These are phyloP conservation scores for Delphinapterus leucas DNA, from an alignment of 2,113 vertebrate genomes.

Conservation along the genomic window DNA sequence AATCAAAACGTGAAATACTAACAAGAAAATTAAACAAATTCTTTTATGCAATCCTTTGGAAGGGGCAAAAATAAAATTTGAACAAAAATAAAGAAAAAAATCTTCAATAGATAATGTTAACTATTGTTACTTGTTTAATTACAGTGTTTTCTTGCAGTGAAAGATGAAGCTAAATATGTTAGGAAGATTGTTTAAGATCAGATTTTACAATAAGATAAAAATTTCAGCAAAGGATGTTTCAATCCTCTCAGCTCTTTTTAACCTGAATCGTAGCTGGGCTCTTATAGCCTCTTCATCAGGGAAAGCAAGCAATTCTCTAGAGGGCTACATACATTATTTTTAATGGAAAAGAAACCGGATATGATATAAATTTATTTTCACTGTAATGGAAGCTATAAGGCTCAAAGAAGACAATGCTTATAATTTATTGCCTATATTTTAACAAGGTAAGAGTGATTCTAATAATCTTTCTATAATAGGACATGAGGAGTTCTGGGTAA, in stretches of 20 bases:
- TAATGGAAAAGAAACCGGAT: neutral
- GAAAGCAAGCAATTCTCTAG: neutral
- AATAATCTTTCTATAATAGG: neutral
- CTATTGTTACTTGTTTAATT: neutral
- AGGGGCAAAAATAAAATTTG: neutral
- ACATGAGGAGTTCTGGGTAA: neutral
- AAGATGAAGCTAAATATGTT: neutral
- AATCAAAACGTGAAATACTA: neutral
- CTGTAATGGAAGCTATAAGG: neutral
- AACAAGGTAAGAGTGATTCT: neutral
- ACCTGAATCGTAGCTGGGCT: neutral
- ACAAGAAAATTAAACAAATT: neutral
- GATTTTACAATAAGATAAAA: neutral
- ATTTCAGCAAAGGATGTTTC: neutral
- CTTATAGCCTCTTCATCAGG: neutral
- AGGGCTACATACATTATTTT: neutral
- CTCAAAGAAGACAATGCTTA: neutral
- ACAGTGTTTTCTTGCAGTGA: neutral
- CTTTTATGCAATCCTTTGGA: neutral
- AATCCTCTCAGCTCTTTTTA: neutral
- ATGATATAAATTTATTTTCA: neutral
- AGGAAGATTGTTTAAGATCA: neutral
- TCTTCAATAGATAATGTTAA: neutral
- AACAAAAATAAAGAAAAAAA: neutral
- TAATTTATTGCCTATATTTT: neutral